These are phyloP conservation scores for Calcarius ornatus DNA, from an alignment of 2,113 vertebrate species.

Conservation along the genomic window DNA sequence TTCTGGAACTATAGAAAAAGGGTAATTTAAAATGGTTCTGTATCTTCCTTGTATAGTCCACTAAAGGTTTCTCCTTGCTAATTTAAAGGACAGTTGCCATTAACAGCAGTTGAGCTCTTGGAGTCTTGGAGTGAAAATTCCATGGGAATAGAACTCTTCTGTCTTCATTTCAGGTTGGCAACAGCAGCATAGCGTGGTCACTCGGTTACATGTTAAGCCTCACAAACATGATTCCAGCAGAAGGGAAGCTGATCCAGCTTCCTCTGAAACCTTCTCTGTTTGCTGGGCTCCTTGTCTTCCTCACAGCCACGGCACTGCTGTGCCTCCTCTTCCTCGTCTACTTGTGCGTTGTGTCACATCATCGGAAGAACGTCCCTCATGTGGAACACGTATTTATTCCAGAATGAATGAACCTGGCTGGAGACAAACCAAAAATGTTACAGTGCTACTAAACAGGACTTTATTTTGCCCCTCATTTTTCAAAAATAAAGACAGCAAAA, in stretches of 20 bases:
- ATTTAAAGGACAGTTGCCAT: background rate
- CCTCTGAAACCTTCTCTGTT: conserved; percentile 81
- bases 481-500: background rate
- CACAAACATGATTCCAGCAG: conserved; percentile 95
- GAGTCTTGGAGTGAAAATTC: background rate
- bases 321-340: conserved; percentile 77
- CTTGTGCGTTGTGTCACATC: background rate
- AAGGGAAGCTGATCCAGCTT: conserved; percentile 72
- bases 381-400: conserved; percentile 38
- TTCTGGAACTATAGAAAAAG: background rate
- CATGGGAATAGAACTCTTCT: background rate
- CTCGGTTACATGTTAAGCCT: conserved; percentile 92
- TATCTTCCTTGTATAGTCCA: background rate
- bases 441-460: background rate
- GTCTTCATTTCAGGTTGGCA: conserved; percentile 78
- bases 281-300: conserved; percentile 81
- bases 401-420: conserved; percentile 31
- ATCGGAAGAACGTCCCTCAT: background rate
- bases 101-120: background rate
- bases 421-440: background rate
- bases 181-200: conserved; percentile 90
- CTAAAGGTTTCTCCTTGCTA: background rate
- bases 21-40: background rate
- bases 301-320: conserved; percentile 76
- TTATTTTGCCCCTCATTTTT: background rate